Evolutionary conservation across 2,888 invertebrate species (phyloP), one percentile per base, ranked within the genome.

Genomic region (Conus canariensis): DNA sequence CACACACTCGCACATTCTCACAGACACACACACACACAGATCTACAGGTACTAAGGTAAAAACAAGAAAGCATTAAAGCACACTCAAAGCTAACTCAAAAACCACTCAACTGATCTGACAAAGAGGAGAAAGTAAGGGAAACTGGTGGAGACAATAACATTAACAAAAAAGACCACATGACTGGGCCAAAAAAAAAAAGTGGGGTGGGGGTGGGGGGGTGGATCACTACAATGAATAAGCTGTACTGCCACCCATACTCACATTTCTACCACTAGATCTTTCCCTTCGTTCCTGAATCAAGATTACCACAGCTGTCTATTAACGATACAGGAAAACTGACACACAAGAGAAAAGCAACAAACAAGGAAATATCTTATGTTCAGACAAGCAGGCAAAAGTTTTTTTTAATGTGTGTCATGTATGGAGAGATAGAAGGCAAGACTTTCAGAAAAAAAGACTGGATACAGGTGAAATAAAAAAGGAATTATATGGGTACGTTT

Each of bases 211-310:
- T 4, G 70, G 74, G 74, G 10, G 7, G 74, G 25, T n/a, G 70
- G 45, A 45, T 45, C 77, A 30, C 77, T 30, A 14, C 30, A 58
- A 6, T 56, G 22, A 58, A 16, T 19, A 83, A 19, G 19, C 58
- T 19, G 22, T 19, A 58, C 56, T 87, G 74, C 64, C 30, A 70
- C 30, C 74, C 22, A 67, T 83, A 88, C 88, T 88, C 83, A 88
- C 88, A 88, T 56, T 83, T 83, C 80, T 88, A 88, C 64, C 19
- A 83, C 88, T 88, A 88, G 80, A n/a, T 22, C 83, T 88, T 67
- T 83, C 88, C 56, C 88, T 82, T 19, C 64, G 88, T 45, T 88
- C 88, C 88, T 88, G 80, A 25, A 88, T 45, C 74, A 19, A 88
- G 70, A 12, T 58, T 30, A 87, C 16, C 19, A 87, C 30, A 60